Evolutionary conservation across 1,140 invertebrate species (phyloP), one percentile per base, ranked within the genome.

Genomic region (Magallana angulata): DNA sequence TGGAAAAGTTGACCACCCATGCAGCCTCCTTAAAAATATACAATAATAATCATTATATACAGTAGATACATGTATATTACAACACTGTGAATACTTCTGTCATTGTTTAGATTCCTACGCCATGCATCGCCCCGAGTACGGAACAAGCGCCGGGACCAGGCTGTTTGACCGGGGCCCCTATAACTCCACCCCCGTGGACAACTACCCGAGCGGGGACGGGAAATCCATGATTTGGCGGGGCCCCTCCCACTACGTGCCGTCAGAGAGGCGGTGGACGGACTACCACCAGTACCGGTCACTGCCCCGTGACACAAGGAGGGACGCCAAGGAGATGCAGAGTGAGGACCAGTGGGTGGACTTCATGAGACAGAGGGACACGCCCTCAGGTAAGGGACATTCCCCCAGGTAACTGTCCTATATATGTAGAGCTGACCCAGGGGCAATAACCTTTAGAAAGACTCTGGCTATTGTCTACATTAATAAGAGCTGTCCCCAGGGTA

Each of bases 291-390:
- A 92, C 85, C 86, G 89, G 82, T 90, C 89, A 7, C 57, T 93
- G n/a, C 91, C 92, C 48, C 48, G 89, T 3, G 90, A 87, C 62
- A 89, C 90, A 7, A 88, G 86, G 68, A 82, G 91, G 87, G 93
- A 93, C 82, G 92, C 92, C 14, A 92, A 91, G 24, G 90, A 93
- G 76, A 90, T 94, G 62, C 92, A 93, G 76, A 90, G 90, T 14
- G 92, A 93, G 76, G 92, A 94, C 64, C 85, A 92, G 16, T 94
- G 90, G 90, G 92, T 93, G 6, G 36, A 87, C 12, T 94, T 93
- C 64, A 91, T 90, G 89, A 85, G 92, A 48, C 89, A 92, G 57
- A 86, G 93, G 81, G 93, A 93, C 85, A 91, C 91, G 9, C 91
- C 93, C 11, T 88, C 89, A 68, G 93, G 24, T 24, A 24, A 24